Conservation (phyloP, 2,113 vertebrate genomes). For the Petrocephalus zakoni region DNA sequence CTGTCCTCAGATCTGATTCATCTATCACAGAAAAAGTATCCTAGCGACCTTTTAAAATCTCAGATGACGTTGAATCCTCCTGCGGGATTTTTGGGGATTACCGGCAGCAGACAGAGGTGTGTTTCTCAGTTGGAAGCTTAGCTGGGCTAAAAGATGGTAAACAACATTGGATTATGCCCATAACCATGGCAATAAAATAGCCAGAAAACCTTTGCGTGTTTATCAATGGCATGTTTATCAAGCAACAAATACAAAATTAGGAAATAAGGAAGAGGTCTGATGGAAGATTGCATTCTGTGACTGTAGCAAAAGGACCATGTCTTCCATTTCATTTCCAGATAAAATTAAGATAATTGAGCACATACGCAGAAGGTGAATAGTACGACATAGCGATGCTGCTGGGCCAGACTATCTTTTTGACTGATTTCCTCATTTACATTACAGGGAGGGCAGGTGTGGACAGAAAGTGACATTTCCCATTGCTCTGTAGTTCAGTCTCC, state of each 20-base stretch:
- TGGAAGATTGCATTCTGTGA: slow-evolving; percentile 59
- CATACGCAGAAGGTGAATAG: slow-evolving; percentile 65
- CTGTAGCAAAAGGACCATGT: slow-evolving; percentile 54
- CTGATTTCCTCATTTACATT: slow-evolving; percentile 57
- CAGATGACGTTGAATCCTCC: slow-evolving; percentile 21
- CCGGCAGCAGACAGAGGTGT: slow-evolving; percentile 23
- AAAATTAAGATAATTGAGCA: slow-evolving; percentile 70
- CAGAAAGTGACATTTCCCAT: slow-evolving; percentile 36
- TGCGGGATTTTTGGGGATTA: slow-evolving; percentile 26
- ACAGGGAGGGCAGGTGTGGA: slow-evolving; percentile 43
- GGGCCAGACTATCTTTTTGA: slow-evolving; percentile 62
- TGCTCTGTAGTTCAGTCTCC: slow-evolving; percentile 7
- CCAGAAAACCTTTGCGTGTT: slow-evolving; percentile 30
- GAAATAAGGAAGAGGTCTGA: slow-evolving; percentile 41
- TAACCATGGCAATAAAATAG: slow-evolving; percentile 8
- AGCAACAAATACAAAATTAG: slow-evolving; percentile 29
- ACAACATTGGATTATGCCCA: slow-evolving; percentile 18
- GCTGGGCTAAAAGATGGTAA: neutral
- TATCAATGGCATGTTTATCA: slow-evolving; percentile 28
- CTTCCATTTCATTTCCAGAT: slow-evolving; percentile 66
- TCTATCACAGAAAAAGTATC: slow-evolving; percentile 19
- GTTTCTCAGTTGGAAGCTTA: slow-evolving; percentile 22
- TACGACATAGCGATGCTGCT: slow-evolving; percentile 61
- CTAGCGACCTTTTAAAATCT: slow-evolving; percentile 23
- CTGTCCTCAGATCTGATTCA: slow-evolving; percentile 43